These are phyloP conservation scores for Phymatocera aterrima DNA, from an alignment of 2,888 invertebrate species.

Conservation along the genomic window DNA sequence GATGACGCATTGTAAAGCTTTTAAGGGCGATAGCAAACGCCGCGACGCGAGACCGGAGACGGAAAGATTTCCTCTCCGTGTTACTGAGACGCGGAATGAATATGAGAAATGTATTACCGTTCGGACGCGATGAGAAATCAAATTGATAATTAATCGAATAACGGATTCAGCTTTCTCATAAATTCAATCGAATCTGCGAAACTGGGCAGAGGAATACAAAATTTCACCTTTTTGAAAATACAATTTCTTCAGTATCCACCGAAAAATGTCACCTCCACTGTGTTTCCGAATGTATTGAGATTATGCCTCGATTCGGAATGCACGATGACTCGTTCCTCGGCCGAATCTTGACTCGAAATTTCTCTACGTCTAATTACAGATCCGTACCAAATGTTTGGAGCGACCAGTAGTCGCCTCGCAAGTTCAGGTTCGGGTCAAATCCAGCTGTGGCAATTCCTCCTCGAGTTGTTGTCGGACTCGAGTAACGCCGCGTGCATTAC, in stretches of 20 bases:
- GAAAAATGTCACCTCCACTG: no score
- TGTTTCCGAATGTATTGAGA: no score
- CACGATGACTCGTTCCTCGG: not conserved
- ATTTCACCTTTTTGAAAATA: no score
- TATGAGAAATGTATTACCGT: constrained; percentile 10
- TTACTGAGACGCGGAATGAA: not conserved
- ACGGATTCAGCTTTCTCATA: no score
- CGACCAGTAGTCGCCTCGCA: constrained; percentile 96
- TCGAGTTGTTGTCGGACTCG: constrained; percentile 96
- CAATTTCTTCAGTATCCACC: no score
- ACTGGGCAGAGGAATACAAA: no score
- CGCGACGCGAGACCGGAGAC: not conserved
- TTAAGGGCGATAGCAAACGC: constrained; percentile 62
- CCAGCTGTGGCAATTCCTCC: constrained; percentile 98
- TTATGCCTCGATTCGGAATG: no score
- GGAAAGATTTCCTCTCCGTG: not conserved
- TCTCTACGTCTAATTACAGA: constrained; percentile 81
- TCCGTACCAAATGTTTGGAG: constrained; percentile 99
- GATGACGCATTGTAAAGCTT: constrained; percentile 75
- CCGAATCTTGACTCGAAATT: not conserved
- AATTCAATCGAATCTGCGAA: no score
- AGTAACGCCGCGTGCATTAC: constrained; percentile 97
- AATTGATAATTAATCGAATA: no score
- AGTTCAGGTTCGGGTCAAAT: constrained; percentile 98
- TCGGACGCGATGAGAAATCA: no score